Evolutionary conservation across 2,888 invertebrate species (phyloP).

Genomic region (Callosobruchus maculatus): DNA sequence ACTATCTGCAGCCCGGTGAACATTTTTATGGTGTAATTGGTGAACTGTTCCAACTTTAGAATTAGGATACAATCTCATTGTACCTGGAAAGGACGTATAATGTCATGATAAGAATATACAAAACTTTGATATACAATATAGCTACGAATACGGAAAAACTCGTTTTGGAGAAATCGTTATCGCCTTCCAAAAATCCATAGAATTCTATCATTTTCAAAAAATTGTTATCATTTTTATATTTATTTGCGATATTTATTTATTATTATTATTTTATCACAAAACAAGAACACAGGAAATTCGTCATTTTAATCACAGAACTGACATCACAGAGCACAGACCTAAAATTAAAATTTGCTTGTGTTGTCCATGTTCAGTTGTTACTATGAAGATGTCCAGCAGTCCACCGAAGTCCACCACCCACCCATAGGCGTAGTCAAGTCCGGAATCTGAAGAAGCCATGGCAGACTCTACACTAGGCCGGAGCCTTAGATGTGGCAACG

Average conservation of each 20-base stretch:
- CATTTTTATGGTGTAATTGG: constrained; percentile 19
- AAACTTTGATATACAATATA: constrained; percentile 59
- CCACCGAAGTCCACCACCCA: too few species aligned
- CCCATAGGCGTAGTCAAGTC: too few species aligned
- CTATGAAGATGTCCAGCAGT: too few species aligned
- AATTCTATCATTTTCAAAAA: constrained; percentile 2
- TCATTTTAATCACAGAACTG: too few species aligned
- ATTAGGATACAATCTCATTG: constrained; percentile 46
- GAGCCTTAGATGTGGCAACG: too few species aligned
- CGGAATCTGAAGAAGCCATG: too few species aligned
- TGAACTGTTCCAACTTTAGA: background rate
- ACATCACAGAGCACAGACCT: too few species aligned
- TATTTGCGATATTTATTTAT: too few species aligned
- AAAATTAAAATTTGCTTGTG: too few species aligned
- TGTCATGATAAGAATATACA: constrained; percentile 60
- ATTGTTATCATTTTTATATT: background rate
- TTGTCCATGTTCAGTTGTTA: too few species aligned
- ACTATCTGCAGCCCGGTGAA: constrained; percentile 21
- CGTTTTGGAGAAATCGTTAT: constrained; percentile 53
- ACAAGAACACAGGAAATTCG: too few species aligned
- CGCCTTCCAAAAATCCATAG: constrained; percentile 36
- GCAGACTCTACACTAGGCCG: too few species aligned
- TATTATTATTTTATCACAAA: background rate
- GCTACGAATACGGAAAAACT: constrained; percentile 61
- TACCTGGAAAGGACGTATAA: constrained; percentile 58